Evolutionary conservation across 1,140 invertebrate species (phyloP).

Genomic region (Plodia interpunctella): DNA sequence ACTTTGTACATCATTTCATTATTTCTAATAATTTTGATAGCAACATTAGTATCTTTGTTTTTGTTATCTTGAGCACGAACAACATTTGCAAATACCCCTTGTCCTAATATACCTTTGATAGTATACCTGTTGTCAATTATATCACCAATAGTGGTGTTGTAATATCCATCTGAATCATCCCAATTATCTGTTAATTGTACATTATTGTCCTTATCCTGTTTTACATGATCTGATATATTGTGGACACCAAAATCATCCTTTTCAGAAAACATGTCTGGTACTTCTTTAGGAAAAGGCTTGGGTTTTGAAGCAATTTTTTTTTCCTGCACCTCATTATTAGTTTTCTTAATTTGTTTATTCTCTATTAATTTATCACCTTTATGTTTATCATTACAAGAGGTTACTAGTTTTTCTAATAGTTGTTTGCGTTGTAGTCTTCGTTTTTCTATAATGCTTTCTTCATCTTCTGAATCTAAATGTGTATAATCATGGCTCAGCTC

Average conservation of each 20-base stretch:
- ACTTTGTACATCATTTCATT: constrained; percentile 99
- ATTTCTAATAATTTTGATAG: constrained; percentile 99
- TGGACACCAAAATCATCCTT: constrained; percentile 58
- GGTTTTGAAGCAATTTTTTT: constrained; percentile 11
- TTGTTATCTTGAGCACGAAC: constrained; percentile 93
- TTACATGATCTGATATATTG: constrained; percentile 83
- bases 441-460: constrained; percentile 94
- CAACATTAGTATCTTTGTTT: constrained; percentile 91
- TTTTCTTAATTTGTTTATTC: constrained; percentile 14
- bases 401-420: constrained; percentile 83
- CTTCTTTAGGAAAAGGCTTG: constrained; percentile 25
- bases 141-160: constrained; percentile 96
- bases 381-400: constrained; percentile 23
- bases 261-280: constrained; percentile 69
- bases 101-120: constrained; percentile 97
- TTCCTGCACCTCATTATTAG: constrained; percentile 20
- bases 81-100: constrained; percentile 99
- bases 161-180: constrained; percentile 99
- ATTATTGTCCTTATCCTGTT: constrained; percentile 85
- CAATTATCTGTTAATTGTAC: constrained; percentile 96
- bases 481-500: constrained; percentile 33
- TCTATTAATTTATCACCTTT: constrained; percentile 18
- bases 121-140: constrained; percentile 91
- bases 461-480: constrained; percentile 84
- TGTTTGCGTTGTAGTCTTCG: constrained; percentile 92